Conservation (phyloP, 2,113 vertebrate species). For the Daboia siamensis region DNA sequence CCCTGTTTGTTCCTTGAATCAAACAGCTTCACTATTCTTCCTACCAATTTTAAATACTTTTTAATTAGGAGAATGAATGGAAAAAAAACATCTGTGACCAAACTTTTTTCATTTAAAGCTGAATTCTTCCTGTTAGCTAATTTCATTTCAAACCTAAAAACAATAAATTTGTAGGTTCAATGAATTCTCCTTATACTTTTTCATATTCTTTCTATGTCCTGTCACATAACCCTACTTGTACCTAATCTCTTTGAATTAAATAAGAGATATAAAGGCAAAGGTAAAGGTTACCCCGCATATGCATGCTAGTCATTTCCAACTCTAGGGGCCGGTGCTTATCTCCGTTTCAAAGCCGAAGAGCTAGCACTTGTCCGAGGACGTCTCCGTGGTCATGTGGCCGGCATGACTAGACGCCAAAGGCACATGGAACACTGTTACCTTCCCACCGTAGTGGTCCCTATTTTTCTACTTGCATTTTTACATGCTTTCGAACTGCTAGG, state of each 20-base stretch:
- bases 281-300: too few species aligned
- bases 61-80: background rate
- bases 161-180: background rate
- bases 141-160: background rate
- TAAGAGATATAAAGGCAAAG: too few species aligned
- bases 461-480: too few species aligned
- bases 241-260: background rate
- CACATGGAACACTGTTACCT: too few species aligned
- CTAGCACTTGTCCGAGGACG: too few species aligned
- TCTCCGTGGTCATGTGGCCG: too few species aligned
- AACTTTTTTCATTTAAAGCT: background rate
- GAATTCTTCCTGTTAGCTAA: background rate
- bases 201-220: background rate
- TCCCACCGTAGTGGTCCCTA: too few species aligned
- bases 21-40: background rate
- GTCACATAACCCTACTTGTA: background rate
- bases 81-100: background rate
- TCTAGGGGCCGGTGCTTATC: too few species aligned
- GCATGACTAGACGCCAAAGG: too few species aligned
- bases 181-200: background rate
- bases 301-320: too few species aligned
- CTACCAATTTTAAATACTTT: slow-evolving; percentile 1
- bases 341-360: too few species aligned
- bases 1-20: background rate
- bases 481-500: too few species aligned